A percentile compares a stretch with the other conserved stretches of the same genome.
These are phyloP conservation scores for Plagiodera versicolora DNA, from an alignment of 2,888 invertebrate species.

Conservation along the genomic window DNA sequence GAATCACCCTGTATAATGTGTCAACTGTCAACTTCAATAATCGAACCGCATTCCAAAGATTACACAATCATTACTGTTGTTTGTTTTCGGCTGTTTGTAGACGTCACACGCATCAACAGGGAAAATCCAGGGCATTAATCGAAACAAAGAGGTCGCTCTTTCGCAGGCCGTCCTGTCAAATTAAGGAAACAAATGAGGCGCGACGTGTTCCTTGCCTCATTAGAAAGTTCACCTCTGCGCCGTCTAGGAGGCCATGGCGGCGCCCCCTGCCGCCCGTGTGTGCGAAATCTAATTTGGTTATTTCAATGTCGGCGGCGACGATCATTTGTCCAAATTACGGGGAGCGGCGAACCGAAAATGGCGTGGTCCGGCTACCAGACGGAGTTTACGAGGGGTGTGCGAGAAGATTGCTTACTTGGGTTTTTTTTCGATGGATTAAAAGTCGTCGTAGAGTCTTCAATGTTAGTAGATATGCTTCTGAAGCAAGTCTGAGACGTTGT, in stretches of 20 bases:
- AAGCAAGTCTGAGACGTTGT: no score
- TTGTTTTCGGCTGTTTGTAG: neutral
- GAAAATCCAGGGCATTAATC: conserved; percentile 20
- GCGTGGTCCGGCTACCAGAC: conserved; percentile 2
- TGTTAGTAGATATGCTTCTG: no score
- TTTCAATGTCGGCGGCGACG: conserved; percentile 47
- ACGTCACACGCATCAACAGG: neutral
- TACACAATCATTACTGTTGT: neutral
- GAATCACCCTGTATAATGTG: no score
- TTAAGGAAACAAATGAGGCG: conserved; percentile 34
- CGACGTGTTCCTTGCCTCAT: conserved; percentile 34
- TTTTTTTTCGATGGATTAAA: neutral
- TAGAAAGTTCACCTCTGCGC: conserved; percentile 29
- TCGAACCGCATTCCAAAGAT: no score
- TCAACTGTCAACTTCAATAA: no score
- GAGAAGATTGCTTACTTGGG: neutral
- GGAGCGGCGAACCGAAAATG: conserved; percentile 31
- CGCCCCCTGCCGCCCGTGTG: conserved; percentile 42
- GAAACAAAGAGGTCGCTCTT: conserved; percentile 9
- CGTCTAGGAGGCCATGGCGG: conserved; percentile 24
- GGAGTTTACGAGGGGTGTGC: neutral
- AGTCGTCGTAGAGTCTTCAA: no score
- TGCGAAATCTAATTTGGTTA: conserved; percentile 67
- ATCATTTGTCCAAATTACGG: conserved; percentile 69
- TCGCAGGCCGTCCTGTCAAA: conserved; percentile 24